Percentiles rank a stretch among this genome's conserved stretches.
phyloP scores from a whole-genome alignment of 2,888 invertebrate genomes.

The Clitarchus hookeri region DNA sequence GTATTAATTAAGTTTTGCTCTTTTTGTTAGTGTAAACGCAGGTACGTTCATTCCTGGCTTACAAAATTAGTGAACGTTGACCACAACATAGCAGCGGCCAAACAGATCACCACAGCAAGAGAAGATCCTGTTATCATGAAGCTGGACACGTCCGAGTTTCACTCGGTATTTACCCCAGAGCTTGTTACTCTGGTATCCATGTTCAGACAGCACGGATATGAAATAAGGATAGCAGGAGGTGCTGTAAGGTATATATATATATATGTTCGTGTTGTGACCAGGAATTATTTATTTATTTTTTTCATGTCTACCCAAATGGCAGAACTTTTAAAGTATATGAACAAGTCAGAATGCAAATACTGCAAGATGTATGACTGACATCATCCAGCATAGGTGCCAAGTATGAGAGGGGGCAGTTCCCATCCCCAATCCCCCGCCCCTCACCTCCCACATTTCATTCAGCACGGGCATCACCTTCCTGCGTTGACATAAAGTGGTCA shows the following conservation, averaged over 20 bases:
- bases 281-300: too few relatives aligned
- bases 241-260: conserved; percentile 73
- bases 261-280: too few relatives aligned
- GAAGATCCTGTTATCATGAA: conserved; percentile 71
- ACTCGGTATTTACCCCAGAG: conserved; percentile 81
- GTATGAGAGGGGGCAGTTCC: too few relatives aligned
- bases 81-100: not conserved
- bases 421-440: too few relatives aligned
- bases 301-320: too few relatives aligned
- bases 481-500: too few relatives aligned
- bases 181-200: conserved; percentile 69
- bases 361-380: too few relatives aligned
- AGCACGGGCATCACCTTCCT: too few relatives aligned
- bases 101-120: not conserved
- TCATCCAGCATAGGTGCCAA: too few relatives aligned
- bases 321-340: too few relatives aligned
- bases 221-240: conserved; percentile 94
- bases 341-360: too few relatives aligned
- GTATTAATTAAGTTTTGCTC: not conserved
- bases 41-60: not conserved
- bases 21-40: not conserved
- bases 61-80: not conserved
- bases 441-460: too few relatives aligned
- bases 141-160: conserved; percentile 74
- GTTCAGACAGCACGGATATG: conserved; percentile 80